Evolutionary conservation across 2,113 vertebrate species (phyloP), one percentile per base, ranked within the genome.

Genomic region (Hydropotes inermis): DNA sequence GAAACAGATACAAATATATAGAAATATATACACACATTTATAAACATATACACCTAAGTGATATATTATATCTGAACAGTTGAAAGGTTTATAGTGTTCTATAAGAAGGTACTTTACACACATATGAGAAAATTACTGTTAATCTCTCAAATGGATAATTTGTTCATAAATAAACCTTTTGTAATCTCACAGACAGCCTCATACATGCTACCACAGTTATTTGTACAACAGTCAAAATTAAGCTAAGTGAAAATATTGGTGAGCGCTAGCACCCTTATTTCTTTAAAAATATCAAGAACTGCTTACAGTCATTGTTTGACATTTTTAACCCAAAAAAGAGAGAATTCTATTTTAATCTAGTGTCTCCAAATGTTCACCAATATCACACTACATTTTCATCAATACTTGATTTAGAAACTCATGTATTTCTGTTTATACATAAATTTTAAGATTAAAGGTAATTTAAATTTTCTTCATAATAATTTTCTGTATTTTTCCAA

Each of bases 1-100:
- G 87, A 98, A 98, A 98, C 97, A 98, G 98, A 98, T 21, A 98
- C 52, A 87, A 67, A 97, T 85, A 94, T 36, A 74, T 30, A 86
- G 17, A 93, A 16, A 95, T 78, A 94, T 92, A 95, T 55, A 97
- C 2, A 93, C 2, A 97, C 17, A 88, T 43, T 96, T 55, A 95
- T 60, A 97, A 57, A 94, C 5, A 98, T 33, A 94, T 52, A 97
- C 19, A 95, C 70, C 54, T 81, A 82, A 45, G 67, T 33, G 19
- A 28, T 90, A 81, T 60, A 78, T 95, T 94, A 93, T 45, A 88
- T 23, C 60, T 27, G 17, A 96, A 97, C 90, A 97, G 92, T 88
- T 98, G 97, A 98, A 98, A 97, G 89, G 81, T 95, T 96, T 96
- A 96, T 96, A 25, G 55, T 95, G 79, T 86, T 92, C 87, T 79